Percentiles rank a stretch among this genome's conserved stretches.
phyloP scores from a whole-genome alignment of 2,797 vertebrate genomes.

The Spinus olivaceus region DNA sequence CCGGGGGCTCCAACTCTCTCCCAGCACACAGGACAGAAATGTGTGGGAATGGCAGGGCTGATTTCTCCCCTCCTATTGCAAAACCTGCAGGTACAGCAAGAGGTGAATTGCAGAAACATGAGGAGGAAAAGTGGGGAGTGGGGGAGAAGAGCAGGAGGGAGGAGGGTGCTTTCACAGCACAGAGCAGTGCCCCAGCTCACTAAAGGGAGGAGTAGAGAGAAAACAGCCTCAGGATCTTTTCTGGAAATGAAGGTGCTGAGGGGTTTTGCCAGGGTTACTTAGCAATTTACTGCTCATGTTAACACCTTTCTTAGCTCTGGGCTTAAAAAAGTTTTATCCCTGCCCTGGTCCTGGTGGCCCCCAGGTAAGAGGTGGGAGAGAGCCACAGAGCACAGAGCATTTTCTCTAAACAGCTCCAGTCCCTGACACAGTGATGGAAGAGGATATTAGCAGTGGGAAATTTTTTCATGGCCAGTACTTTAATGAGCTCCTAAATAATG shows the following conservation, averaged over 20 bases:
- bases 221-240: neutral
- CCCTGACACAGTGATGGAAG: conserved; percentile 63
- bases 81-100: neutral
- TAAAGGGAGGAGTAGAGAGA: neutral
- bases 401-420: neutral
- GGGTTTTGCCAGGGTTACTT: neutral
- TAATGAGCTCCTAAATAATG: conserved; percentile 68
- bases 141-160: neutral
- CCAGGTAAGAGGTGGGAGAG: neutral
- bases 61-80: neutral
- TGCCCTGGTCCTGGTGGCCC: neutral
- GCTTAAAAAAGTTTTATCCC: neutral
- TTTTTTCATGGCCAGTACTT: conserved; percentile 43
- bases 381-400: neutral
- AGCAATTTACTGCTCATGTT: neutral
- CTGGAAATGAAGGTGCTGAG: neutral
- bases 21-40: neutral
- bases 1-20: neutral
- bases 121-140: neutral
- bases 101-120: neutral
- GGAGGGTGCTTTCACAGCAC: neutral
- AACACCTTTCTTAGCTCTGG: neutral
- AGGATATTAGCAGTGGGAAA: conserved; percentile 58
- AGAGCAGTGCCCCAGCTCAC: neutral
- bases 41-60: fast-evolving